These are phyloP conservation scores for Elegia similella DNA, from an alignment of 2,888 invertebrate species.

Conservation along the genomic window DNA sequence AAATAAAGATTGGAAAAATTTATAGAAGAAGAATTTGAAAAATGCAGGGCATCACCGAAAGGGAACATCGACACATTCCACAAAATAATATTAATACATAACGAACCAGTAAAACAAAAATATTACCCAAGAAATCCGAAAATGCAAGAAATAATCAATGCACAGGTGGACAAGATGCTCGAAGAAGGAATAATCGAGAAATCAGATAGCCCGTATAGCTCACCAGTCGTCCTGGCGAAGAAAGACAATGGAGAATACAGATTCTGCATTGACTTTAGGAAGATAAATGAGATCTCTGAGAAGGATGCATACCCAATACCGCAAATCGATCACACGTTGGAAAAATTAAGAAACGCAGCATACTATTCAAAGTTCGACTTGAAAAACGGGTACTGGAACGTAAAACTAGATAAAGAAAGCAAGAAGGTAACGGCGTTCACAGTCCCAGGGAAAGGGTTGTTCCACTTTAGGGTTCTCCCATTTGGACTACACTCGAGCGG, in stretches of 20 bases:
- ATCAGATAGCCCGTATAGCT: neutral
- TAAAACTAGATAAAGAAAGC: neutral
- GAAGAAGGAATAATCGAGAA: neutral
- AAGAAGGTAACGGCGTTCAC: neutral
- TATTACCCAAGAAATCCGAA: neutral
- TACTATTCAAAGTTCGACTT: neutral
- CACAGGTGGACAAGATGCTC: neutral
- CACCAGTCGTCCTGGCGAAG: neutral
- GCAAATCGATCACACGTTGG: neutral
- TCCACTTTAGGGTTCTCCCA: neutral
- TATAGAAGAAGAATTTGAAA: no score
- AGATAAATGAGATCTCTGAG: neutral
- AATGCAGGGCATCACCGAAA: neutral
- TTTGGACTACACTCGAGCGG: neutral
- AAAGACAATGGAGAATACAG: neutral
- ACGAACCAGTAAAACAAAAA: neutral
- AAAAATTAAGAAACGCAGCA: neutral
- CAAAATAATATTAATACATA: neutral
- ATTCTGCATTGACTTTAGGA: neutral
- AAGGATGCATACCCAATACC: neutral
- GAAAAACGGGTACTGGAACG: no score
- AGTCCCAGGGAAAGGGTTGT: neutral
- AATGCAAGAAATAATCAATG: neutral
- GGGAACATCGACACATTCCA: neutral
- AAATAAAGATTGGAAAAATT: no score